Conservation (phyloP, 2,113 vertebrate species). For the Pungitius pungitius region DNA sequence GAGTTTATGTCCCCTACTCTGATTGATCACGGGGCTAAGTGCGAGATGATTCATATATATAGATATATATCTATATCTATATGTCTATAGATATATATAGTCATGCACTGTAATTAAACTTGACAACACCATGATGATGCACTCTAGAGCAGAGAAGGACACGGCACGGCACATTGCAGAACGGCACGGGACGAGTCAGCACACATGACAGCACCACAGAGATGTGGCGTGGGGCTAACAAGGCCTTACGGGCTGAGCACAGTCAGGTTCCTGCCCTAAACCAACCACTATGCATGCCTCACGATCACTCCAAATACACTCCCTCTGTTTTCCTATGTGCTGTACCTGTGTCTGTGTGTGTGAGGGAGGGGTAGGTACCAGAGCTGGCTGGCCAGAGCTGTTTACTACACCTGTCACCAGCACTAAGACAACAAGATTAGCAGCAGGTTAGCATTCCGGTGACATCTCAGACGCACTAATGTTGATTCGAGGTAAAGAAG, state of each 20-base stretch:
- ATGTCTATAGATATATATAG: slow-evolving; percentile 20
- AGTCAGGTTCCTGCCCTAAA: slow-evolving; percentile 56
- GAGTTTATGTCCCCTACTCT: slow-evolving; percentile 34
- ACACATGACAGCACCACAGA: slow-evolving; percentile 75
- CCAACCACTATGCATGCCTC: slow-evolving; percentile 72
- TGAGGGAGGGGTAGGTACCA: slow-evolving; percentile 66
- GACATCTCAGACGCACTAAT: slow-evolving; percentile 60
- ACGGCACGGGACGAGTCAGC: slow-evolving; percentile 75
- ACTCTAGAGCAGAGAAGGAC: slow-evolving; percentile 70
- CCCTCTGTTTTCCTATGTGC: slow-evolving; percentile 62
- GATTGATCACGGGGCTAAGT: slow-evolving; percentile 20
- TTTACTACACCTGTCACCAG: slow-evolving; percentile 81
- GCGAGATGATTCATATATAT: slow-evolving; percentile 24
- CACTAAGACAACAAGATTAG: slow-evolving; percentile 82
- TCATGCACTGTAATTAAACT: slow-evolving; percentile 68
- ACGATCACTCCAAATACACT: slow-evolving; percentile 74
- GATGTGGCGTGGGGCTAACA: slow-evolving; percentile 68
- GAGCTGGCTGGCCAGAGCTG: slow-evolving; percentile 71
- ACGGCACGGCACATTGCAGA: slow-evolving; percentile 70
- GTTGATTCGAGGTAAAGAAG: slow-evolving; percentile 54
- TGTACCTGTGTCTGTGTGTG: slow-evolving; percentile 76
- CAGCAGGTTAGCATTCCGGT: slow-evolving; percentile 75
- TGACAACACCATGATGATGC: slow-evolving; percentile 67
- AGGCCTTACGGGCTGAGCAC: slow-evolving; percentile 63
- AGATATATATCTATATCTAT: neutral